Evolutionary conservation across 2,888 invertebrate species (phyloP).

Genomic region (Idaea straminata): DNA sequence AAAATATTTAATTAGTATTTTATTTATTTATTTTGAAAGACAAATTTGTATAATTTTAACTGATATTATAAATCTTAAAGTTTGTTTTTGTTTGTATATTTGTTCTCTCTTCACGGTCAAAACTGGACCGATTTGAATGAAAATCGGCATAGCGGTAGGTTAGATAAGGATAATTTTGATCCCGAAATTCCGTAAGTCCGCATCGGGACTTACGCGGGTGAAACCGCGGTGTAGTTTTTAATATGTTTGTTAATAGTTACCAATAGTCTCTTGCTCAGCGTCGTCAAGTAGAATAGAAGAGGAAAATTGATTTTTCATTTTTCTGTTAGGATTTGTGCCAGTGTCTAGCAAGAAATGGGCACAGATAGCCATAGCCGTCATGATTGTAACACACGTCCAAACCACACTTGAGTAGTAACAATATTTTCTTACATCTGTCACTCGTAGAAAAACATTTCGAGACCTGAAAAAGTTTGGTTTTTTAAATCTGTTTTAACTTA

Average conservation of each 20-base stretch:
- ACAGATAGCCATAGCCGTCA: constrained; percentile 88
- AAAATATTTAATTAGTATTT: constrained; percentile 34
- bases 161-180: no score
- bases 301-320: constrained; percentile 61
- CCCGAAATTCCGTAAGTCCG: no score
- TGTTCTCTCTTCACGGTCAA: no score
- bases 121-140: no score
- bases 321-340: constrained; percentile 74
- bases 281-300: constrained; percentile 74
- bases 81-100: no score
- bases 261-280: constrained; percentile 86
- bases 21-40: constrained; percentile 4
- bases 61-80: no score
- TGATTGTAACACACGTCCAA: constrained; percentile 86
- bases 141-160: no score
- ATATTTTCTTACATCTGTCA: constrained; percentile 92
- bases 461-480: constrained; percentile 77
- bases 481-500: not conserved
- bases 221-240: not conserved
- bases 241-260: constrained; percentile 45
- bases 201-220: no score
- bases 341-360: constrained; percentile 90
- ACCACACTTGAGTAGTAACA: constrained; percentile 92
- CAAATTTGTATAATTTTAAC: not conserved
- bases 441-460: constrained; percentile 89